phyloP scores from a whole-genome alignment of 2,888 invertebrate genomes.

The Phengaris arion region DNA sequence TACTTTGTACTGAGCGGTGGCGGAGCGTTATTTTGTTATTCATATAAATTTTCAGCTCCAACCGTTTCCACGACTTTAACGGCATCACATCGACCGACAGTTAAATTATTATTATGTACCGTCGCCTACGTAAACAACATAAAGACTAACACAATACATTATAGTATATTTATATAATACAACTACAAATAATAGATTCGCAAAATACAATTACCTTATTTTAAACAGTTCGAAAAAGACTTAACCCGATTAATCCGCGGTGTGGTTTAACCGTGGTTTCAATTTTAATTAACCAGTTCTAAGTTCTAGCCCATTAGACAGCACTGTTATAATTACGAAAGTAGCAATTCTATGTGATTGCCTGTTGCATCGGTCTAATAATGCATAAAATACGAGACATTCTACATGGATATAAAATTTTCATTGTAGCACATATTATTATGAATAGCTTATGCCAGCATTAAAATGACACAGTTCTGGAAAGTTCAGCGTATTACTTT shows the following conservation, averaged over 20 bases:
- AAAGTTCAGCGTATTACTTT: slow-evolving; percentile 17
- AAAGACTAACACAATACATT: background rate
- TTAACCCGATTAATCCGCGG: background rate
- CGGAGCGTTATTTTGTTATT: slow-evolving; percentile 57
- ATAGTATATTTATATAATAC: background rate
- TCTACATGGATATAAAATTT: slow-evolving; percentile 1
- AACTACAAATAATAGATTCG: too few relatives aligned
- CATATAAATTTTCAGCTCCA: slow-evolving; percentile 48
- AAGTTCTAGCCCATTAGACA: background rate
- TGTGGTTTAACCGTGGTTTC: background rate
- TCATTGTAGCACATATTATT: background rate
- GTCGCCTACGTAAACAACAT: slow-evolving; percentile 8
- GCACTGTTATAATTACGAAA: background rate
- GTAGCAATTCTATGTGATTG: background rate
- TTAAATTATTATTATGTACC: slow-evolving; percentile 29
- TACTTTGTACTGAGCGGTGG: slow-evolving; percentile 61
- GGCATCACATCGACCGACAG: slow-evolving; percentile 43
- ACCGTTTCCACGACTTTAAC: slow-evolving; percentile 53
- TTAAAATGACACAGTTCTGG: slow-evolving; percentile 7
- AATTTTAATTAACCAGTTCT: background rate
- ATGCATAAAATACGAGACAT: background rate
- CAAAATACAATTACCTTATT: too few relatives aligned
- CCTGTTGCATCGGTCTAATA: slow-evolving; percentile 8
- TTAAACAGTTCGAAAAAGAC: too few relatives aligned
- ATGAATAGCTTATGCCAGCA: slow-evolving; percentile 19